These are phyloP conservation scores for Catharus ustulatus DNA, from an alignment of 2,797 vertebrate genomes.

Conservation along the genomic window DNA sequence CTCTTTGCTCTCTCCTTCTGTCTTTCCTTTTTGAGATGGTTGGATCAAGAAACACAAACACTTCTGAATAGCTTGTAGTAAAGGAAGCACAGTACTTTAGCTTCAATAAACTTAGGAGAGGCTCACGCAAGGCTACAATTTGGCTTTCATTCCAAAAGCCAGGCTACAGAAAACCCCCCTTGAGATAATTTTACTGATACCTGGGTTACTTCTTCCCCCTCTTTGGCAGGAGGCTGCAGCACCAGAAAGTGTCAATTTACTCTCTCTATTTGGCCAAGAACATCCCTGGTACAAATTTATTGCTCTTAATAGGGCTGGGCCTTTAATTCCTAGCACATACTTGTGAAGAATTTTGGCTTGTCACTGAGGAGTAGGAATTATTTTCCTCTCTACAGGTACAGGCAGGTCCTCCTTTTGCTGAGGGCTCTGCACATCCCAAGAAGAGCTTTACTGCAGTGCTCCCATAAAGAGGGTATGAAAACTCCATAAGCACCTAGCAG, in stretches of 20 bases:
- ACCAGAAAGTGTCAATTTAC: constrained; percentile 58
- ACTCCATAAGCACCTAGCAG: constrained; percentile 18
- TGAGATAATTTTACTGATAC: constrained; percentile 42
- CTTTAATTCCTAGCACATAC: constrained; percentile 59
- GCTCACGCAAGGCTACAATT: background rate
- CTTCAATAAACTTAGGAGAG: background rate
- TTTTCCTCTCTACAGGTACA: constrained; percentile 60
- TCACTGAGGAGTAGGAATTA: constrained; percentile 58
- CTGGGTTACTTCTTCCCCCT: constrained; percentile 24
- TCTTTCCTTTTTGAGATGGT: background rate
- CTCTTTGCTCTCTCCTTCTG: background rate
- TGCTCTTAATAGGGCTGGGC: constrained; percentile 65
- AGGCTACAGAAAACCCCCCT: background rate
- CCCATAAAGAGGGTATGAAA: background rate
- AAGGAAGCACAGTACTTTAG: background rate
- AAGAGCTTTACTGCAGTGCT: background rate
- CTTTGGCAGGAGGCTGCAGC: constrained; percentile 5
- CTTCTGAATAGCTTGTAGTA: constrained; percentile 8
- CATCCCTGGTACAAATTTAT: constrained; percentile 65
- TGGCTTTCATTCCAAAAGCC: background rate
- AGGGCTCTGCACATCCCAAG: background rate
- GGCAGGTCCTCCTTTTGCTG: constrained; percentile 59
- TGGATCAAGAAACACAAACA: background rate
- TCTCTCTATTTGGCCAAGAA: constrained; percentile 12
- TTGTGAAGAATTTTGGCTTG: constrained; percentile 70